These are phyloP conservation scores for Netelia virgata DNA, from an alignment of 2,888 invertebrate genomes.

Conservation along the genomic window DNA sequence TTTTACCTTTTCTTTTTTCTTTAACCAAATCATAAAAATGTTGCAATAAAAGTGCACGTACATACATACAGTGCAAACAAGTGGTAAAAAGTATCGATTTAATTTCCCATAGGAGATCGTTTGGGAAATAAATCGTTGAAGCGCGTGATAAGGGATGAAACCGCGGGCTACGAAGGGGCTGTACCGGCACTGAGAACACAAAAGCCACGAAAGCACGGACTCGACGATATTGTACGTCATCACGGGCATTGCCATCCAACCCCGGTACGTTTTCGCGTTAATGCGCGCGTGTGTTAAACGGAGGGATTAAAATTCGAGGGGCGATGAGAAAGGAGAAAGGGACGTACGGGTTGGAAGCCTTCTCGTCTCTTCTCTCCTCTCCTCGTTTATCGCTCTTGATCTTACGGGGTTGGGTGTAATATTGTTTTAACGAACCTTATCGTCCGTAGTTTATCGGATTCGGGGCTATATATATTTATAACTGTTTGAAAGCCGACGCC, in stretches of 20 bases:
- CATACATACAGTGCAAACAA: neutral
- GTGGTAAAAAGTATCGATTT: neutral
- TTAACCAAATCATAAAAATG: neutral
- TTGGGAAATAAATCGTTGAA: constrained; percentile 5
- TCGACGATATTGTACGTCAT: constrained; percentile 27
- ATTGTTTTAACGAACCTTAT: constrained; percentile 77
- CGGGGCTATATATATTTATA: constrained; percentile 26
- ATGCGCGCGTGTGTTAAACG: neutral
- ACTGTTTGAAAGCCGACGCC: constrained; percentile 37
- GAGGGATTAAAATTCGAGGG: constrained; percentile 44
- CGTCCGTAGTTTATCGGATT: constrained; percentile 75
- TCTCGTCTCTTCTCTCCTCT: constrained; percentile 4
- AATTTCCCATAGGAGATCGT: neutral
- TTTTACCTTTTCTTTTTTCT: neutral
- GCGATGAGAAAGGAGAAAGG: constrained; percentile 16
- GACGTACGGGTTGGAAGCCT: constrained; percentile 4
- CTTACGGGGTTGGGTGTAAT: constrained; percentile 70
- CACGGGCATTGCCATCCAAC: constrained; percentile 22
- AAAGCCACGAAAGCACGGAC: constrained; percentile 32
- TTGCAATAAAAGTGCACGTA: no score
- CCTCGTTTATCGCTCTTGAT: neutral
- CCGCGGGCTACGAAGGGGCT: neutral
- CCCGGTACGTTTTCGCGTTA: neutral
- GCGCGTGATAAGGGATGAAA: constrained; percentile 24
- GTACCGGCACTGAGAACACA: neutral